Conservation (phyloP, 2,888 invertebrate species). For the Cheilosia scutellata region DNA sequence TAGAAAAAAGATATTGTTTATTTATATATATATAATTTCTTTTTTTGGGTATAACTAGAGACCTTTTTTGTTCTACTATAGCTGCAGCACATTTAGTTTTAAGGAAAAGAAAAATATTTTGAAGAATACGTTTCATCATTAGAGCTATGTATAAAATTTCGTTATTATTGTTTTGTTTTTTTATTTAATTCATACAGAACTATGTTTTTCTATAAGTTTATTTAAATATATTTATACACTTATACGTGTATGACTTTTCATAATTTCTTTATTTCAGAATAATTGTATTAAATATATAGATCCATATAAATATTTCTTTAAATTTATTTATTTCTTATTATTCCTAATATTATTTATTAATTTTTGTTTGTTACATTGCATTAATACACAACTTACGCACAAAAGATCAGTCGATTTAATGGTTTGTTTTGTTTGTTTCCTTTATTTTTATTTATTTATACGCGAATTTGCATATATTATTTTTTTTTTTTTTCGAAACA, state of each 20-base stretch:
- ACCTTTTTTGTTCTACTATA: constrained; percentile 12
- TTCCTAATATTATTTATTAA: constrained; percentile 1
- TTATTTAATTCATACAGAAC: constrained; percentile 6
- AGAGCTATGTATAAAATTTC: background rate
- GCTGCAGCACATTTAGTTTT: constrained; percentile 42
- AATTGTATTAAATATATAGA: constrained; percentile 13
- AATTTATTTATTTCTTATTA: constrained; percentile 32
- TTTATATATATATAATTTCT: background rate
- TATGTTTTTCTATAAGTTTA: constrained; percentile 27
- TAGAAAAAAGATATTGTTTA: constrained; percentile 36
- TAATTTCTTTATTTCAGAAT: constrained; percentile 21
- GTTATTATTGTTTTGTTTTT: background rate
- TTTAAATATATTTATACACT: constrained; percentile 15
- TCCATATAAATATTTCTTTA: constrained; percentile 43
- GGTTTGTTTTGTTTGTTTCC: constrained; percentile 28
- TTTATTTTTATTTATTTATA: constrained; percentile 17
- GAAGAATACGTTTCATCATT: background rate
- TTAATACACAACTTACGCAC: constrained; percentile 50
- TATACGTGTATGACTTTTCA: constrained; percentile 15
- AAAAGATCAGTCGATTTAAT: constrained; percentile 64
- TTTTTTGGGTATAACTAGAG: constrained; percentile 1
- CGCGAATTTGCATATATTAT: background rate
- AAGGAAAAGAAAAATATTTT: constrained; percentile 15
- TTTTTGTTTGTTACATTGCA: constrained; percentile 27
- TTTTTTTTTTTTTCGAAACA: background rate